A percentile compares a stretch with the other conserved stretches of the same genome.
Conservation (phyloP, 2,113 vertebrate genomes). For the Odocoileus virginianus region DNA sequence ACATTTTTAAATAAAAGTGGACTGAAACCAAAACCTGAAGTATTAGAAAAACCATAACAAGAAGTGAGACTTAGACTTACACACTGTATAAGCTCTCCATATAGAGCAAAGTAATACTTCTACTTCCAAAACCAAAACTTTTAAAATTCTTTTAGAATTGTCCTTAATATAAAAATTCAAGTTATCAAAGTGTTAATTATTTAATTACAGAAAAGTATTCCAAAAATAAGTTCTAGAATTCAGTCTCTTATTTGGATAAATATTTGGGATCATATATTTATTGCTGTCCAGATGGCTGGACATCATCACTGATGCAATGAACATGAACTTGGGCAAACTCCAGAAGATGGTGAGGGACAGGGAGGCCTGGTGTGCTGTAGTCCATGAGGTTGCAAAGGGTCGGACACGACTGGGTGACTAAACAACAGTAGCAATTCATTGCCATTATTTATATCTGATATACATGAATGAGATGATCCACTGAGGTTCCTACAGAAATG, state of each 20-base stretch:
- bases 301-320: not conserved
- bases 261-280: not conserved
- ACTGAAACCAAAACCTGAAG: not conserved
- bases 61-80: not conserved
- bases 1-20: not conserved
- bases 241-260: not conserved
- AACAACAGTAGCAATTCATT: not conserved
- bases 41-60: not conserved
- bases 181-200: not conserved
- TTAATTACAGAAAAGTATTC: slow-evolving; percentile 33
- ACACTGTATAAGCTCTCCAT: not conserved
- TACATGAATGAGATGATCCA: not conserved
- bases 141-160: not conserved
- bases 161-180: not conserved
- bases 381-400: not conserved
- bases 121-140: not conserved
- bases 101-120: not conserved
- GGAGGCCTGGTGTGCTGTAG: not conserved
- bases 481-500: not conserved
- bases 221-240: not conserved
- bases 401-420: not conserved
- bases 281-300: not conserved
- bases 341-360: not conserved
- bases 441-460: not conserved
- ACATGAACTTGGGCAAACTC: not conserved